phyloP scores from a whole-genome alignment of 2,797 vertebrate genomes.

The Sebastes minor region DNA sequence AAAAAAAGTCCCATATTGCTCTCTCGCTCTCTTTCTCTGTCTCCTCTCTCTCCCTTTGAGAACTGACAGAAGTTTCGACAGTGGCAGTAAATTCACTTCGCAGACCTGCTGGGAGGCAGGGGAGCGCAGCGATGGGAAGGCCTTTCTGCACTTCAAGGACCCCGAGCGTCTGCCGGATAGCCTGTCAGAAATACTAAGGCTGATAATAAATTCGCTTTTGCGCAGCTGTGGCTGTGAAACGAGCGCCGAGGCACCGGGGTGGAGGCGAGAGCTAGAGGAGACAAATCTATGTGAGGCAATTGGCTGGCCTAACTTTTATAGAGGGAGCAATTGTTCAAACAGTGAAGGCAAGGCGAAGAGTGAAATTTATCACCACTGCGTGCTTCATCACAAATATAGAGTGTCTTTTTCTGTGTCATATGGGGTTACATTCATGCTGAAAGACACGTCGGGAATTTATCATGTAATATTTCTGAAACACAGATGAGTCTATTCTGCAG shows the following conservation, averaged over 20 bases:
- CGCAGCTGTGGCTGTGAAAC: constrained; percentile 67
- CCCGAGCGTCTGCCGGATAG: constrained; percentile 71
- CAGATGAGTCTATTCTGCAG: not conserved
- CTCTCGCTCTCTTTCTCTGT: not conserved
- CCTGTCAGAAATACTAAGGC: constrained; percentile 77
- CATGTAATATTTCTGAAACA: not conserved
- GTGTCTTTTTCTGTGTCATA: not conserved
- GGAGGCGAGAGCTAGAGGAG: constrained; percentile 39
- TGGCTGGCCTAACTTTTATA: constrained; percentile 34
- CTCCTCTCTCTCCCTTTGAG: constrained; percentile 66
- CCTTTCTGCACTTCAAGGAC: constrained; percentile 75
- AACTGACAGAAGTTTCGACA: constrained; percentile 76
- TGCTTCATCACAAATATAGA: not conserved
- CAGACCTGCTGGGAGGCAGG: constrained; percentile 67
- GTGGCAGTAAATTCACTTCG: constrained; percentile 75
- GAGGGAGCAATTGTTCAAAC: constrained; percentile 46
- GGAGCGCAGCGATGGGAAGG: constrained; percentile 61
- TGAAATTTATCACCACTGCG: constrained; percentile 10
- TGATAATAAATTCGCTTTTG: constrained; percentile 78
- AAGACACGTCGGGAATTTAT: not conserved
- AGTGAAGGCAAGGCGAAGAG: not conserved
- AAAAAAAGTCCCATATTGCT: constrained; percentile 48
- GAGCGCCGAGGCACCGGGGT: constrained; percentile 45
- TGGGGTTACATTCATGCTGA: not conserved
- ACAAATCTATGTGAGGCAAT: constrained; percentile 35